Evolutionary conservation across 2,797 vertebrate genomes (phyloP), one percentile per base, ranked within the genome.

Genomic region (Hybognathus amarus): DNA sequence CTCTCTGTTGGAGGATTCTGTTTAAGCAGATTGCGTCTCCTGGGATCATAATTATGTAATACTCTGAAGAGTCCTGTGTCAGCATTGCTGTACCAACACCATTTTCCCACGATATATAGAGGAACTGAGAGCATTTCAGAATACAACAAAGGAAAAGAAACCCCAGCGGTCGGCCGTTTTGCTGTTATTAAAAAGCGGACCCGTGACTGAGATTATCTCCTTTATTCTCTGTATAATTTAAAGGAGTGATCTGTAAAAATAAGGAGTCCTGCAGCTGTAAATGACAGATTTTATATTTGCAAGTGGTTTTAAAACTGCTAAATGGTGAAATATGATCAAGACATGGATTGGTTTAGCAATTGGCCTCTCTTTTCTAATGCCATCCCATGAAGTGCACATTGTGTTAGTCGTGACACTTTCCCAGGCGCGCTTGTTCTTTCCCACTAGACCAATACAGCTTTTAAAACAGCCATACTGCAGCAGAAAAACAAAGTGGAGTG

Each of bases 381-480:
- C 13, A 5, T 59, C 12, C 20, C 27, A 38, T 38, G 9, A 75
- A 33, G 6, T 30, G 54, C 56, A 73, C 9, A 2, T 64, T 63
- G 40, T 64, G 56, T 73, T 38, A 36, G 38, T 24, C 54, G 22
- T 82, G 59, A 64, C 42, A 73, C 54, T 61, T 59, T 71, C 42
- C 52, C 54, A 24, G 68, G 30, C 59, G 40, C 40, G 66, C 80
- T 38, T 20, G 63, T 67, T 67, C 36, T 82, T 63, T 74, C 33
- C 56, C 30, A 68, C n/a, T 50, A 74, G 69, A 82, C 33, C 61
- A 66, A n/a, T 59, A 68, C 81, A 70, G 73, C 74, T 83, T 83
- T 83, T 83, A 68, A 83, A 73, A 68, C 80, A 38, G 70, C 38
- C 80, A 77, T 77, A 59, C 80, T 82, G 79, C 79, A 82, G 74